Percentiles rank a stretch among this genome's conserved stretches.
Evolutionary conservation across 2,113 vertebrate genomes (phyloP).

Genomic region (Sceloporus undulatus): DNA sequence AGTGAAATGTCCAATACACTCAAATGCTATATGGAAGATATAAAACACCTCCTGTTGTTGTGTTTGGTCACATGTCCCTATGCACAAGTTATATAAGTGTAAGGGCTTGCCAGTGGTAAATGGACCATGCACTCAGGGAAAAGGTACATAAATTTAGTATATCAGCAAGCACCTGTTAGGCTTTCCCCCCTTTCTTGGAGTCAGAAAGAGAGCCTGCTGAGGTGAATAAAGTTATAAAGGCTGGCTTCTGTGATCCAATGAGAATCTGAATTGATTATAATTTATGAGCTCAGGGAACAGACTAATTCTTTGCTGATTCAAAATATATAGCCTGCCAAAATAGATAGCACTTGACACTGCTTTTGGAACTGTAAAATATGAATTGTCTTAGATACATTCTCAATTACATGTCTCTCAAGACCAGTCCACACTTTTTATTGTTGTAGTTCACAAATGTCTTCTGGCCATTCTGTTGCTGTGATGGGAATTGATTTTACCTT

Average conservation of each 20-base stretch:
- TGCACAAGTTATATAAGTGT: too few species aligned
- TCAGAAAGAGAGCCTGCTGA: not conserved
- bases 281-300: not conserved
- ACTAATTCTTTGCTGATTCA: not conserved
- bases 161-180: not conserved
- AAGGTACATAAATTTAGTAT: not conserved
- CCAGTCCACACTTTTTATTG: conserved; percentile 1
- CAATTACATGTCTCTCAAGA: not conserved
- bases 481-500: conserved; percentile 99
- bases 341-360: not conserved
- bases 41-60: too few species aligned
- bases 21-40: too few species aligned
- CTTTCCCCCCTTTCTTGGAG: not conserved
- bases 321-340: not conserved
- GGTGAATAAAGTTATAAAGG: not conserved
- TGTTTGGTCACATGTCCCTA: too few species aligned
- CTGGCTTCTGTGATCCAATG: not conserved
- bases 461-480: conserved; percentile 93
- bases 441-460: conserved; percentile 85
- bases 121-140: too few species aligned
- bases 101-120: too few species aligned
- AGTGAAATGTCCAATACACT: too few species aligned
- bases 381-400: conserved; percentile 11
- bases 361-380: not conserved
- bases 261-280: not conserved